A percentile compares a stretch with the other conserved stretches of the same genome.
Evolutionary conservation across 1,140 invertebrate genomes (phyloP).

Genomic region (Drosophila eugracilis): DNA sequence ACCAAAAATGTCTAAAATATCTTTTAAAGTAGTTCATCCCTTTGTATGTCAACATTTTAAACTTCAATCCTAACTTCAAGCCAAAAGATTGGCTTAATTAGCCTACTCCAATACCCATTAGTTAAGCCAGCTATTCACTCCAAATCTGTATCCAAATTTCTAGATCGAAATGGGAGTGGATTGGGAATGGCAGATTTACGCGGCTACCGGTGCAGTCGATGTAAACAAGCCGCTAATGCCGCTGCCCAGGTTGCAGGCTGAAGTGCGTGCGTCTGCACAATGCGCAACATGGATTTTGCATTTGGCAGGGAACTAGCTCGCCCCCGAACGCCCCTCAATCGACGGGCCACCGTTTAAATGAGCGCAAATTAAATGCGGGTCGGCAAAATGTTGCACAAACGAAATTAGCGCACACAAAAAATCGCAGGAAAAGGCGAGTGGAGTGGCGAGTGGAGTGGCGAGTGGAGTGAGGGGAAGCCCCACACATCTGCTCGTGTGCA

Average conservation of each 20-base stretch:
- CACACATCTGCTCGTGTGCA: conserved; percentile 53
- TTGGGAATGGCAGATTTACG: background rate
- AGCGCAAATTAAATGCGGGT: conserved; percentile 79
- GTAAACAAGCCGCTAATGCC: conserved; percentile 64
- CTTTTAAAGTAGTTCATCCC: too few relatives aligned
- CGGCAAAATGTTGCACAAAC: conserved; percentile 67
- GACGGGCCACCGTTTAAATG: conserved; percentile 62
- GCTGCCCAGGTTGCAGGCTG: conserved; percentile 35
- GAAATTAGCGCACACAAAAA: conserved; percentile 58
- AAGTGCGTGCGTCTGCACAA: conserved; percentile 67
- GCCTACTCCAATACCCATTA: too few relatives aligned
- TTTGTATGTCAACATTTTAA: too few relatives aligned
- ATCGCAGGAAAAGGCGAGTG: conserved; percentile 1
- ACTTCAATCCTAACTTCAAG: too few relatives aligned
- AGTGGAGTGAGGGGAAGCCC: too few relatives aligned
- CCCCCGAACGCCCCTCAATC: background rate
- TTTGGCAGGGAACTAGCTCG: conserved; percentile 46
- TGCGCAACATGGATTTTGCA: conserved; percentile 75
- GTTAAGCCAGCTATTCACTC: too few relatives aligned
- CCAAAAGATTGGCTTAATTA: too few relatives aligned
- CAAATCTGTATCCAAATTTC: conserved; percentile 1
- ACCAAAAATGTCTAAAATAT: too few relatives aligned
- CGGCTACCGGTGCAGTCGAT: conserved; percentile 33
- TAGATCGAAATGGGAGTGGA: background rate
- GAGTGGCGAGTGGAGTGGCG: background rate